A percentile compares a stretch with the other conserved stretches of the same genome.
phyloP scores from a whole-genome alignment of 2,797 vertebrate genomes.

The Clarias pachynema region DNA sequence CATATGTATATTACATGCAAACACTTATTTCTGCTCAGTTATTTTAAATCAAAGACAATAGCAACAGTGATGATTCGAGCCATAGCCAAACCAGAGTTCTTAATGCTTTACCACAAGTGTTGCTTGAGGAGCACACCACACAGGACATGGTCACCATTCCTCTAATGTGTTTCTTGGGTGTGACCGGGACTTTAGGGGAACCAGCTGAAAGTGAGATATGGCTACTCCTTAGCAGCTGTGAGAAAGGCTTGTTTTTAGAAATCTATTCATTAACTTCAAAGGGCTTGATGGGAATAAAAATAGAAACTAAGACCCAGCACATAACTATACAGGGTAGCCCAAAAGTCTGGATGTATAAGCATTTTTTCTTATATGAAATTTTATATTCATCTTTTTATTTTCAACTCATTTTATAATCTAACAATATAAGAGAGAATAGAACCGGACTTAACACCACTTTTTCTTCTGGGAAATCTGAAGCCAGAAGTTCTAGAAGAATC shows the following conservation, averaged over 20 bases:
- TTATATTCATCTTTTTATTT: too few relatives aligned
- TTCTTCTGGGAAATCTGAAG: too few relatives aligned
- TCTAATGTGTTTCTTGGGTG: conserved; percentile 34
- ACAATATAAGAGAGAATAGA: too few relatives aligned
- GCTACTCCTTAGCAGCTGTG: conserved; percentile 37
- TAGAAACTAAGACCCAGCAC: neutral
- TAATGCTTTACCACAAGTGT: conserved; percentile 20
- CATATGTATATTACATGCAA: neutral
- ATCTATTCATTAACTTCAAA: conserved; percentile 8
- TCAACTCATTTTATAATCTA: too few relatives aligned
- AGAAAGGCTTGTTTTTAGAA: conserved; percentile 4
- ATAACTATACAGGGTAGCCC: neutral
- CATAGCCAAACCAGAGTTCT: neutral
- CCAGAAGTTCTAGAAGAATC: too few relatives aligned
- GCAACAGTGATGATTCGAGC: neutral
- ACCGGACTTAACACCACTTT: too few relatives aligned
- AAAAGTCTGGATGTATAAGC: too few relatives aligned
- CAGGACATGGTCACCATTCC: conserved; percentile 35
- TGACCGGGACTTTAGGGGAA: conserved; percentile 21
- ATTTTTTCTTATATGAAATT: too few relatives aligned
- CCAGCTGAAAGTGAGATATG: conserved; percentile 42
- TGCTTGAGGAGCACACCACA: neutral
- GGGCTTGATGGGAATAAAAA: neutral
- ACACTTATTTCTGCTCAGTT: neutral
- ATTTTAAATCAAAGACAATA: neutral